These are phyloP conservation scores for Euproctis similis DNA, from an alignment of 2,888 invertebrate species.

Conservation along the genomic window DNA sequence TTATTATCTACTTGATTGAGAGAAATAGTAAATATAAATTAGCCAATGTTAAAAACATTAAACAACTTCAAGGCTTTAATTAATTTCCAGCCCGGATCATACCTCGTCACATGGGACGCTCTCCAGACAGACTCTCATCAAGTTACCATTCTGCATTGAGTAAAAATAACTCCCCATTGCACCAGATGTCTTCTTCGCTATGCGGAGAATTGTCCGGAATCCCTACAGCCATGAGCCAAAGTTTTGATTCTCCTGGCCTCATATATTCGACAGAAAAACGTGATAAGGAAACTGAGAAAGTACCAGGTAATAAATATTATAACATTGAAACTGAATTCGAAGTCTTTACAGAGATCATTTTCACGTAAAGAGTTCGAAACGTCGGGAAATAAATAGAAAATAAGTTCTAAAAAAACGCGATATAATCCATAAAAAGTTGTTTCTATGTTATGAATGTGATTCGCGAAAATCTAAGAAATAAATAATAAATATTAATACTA, in stretches of 20 bases:
- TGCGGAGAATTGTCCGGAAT: constrained; percentile 42
- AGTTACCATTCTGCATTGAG: constrained; percentile 78
- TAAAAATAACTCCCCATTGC: constrained; percentile 44
- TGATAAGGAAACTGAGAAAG: constrained; percentile 26
- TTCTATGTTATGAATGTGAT: no score
- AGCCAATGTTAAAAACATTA: background rate
- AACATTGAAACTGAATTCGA: no score
- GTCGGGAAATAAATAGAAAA: no score
- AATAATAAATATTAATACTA: no score
- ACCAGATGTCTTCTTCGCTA: constrained; percentile 44
- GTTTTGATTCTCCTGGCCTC: constrained; percentile 52
- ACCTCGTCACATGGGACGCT: constrained; percentile 63
- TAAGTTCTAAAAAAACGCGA: no score
- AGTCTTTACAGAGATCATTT: no score
- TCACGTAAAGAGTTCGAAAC: no score
- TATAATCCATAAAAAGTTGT: no score
- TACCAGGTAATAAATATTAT: constrained; percentile 25
- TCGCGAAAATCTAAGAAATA: no score
- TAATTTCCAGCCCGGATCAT: constrained; percentile 46
- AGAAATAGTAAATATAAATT: no score
- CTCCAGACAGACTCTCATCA: constrained; percentile 83
- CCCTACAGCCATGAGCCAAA: constrained; percentile 44
- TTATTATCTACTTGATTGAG: no score
- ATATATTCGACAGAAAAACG: constrained; percentile 32
- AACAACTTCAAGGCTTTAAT: no score